Percentiles rank a stretch among this genome's conserved stretches.
These are phyloP conservation scores for Latrodectus geometricus DNA, from an alignment of 1,140 invertebrate genomes.

Conservation along the genomic window DNA sequence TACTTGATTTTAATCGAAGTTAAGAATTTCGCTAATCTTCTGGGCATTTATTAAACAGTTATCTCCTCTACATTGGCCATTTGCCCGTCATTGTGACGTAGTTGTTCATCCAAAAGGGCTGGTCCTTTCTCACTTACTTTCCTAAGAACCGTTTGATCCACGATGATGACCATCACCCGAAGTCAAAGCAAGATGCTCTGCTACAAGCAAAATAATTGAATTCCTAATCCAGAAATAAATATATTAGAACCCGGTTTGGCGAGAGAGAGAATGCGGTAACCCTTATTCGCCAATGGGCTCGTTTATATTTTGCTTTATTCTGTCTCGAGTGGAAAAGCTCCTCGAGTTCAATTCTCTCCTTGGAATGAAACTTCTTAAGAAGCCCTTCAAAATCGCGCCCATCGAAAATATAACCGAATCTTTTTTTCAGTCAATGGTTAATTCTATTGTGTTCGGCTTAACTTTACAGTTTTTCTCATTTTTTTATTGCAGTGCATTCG, in stretches of 20 bases:
- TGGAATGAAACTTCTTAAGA: conserved; percentile 14
- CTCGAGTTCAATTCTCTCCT: background rate
- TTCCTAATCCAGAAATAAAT: background rate
- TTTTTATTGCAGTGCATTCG: conserved; percentile 86
- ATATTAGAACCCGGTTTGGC: conserved; percentile 48
- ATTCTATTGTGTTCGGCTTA: conserved; percentile 19
- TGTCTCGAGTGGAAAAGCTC: background rate
- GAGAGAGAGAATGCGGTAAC: conserved; percentile 28
- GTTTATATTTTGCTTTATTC: background rate
- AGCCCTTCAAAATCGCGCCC: conserved; percentile 25
- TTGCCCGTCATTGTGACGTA: conserved; percentile 38
- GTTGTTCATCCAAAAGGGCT: background rate
- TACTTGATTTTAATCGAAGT: too few relatives aligned
- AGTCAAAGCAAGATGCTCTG: too few relatives aligned
- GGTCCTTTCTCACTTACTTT: background rate
- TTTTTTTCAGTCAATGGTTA: conserved; percentile 53
- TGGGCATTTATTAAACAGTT: background rate
- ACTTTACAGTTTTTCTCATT: conserved; percentile 37
- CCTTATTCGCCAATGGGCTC: conserved; percentile 40
- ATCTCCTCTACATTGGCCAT: conserved; percentile 33
- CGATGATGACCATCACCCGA: too few relatives aligned
- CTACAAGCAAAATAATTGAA: too few relatives aligned
- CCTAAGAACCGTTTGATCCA: background rate
- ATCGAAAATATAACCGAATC: background rate
- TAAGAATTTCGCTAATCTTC: too few relatives aligned